phyloP scores from a whole-genome alignment of 2,888 invertebrate genomes.

The Anodontia alba region DNA sequence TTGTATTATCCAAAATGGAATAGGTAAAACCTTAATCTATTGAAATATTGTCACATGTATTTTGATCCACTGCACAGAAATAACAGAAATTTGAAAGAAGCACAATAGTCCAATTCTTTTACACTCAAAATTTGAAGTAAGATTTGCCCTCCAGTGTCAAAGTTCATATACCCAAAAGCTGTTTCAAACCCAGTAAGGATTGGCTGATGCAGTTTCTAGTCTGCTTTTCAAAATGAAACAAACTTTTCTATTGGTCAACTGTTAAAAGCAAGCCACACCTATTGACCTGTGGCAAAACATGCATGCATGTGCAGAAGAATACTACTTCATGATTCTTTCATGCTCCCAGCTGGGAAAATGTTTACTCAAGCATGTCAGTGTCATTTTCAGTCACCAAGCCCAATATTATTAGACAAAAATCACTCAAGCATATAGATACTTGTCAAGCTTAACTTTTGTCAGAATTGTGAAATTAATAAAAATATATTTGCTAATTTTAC shows the following conservation, averaged over 20 bases:
- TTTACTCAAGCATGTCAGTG: slow-evolving; percentile 5
- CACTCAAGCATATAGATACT: background rate
- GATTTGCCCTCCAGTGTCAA: slow-evolving; percentile 5
- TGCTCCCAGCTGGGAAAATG: background rate
- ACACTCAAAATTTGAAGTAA: background rate
- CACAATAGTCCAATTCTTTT: background rate
- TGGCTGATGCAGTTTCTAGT: background rate
- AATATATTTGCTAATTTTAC: too few species aligned
- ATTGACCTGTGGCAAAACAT: slow-evolving; percentile 6
- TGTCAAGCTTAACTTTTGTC: too few species aligned
- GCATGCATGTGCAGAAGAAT: slow-evolving; percentile 18
- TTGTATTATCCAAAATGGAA: slow-evolving; percentile 28
- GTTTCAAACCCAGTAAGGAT: background rate
- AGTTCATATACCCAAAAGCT: slow-evolving; percentile 15
- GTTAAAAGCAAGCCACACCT: background rate
- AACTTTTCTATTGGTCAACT: background rate
- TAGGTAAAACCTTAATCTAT: slow-evolving; percentile 15
- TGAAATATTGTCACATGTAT: slow-evolving; percentile 42
- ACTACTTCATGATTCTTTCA: background rate
- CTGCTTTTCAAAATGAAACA: background rate
- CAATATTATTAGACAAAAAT: background rate
- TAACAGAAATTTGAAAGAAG: background rate
- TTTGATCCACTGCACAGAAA: slow-evolving; percentile 3
- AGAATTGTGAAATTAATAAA: too few species aligned
- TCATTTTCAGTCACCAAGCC: background rate